Evolutionary conservation across 2,797 vertebrate species (phyloP), one percentile per base, ranked within the genome.

Genomic region (Siniperca obscura): DNA sequence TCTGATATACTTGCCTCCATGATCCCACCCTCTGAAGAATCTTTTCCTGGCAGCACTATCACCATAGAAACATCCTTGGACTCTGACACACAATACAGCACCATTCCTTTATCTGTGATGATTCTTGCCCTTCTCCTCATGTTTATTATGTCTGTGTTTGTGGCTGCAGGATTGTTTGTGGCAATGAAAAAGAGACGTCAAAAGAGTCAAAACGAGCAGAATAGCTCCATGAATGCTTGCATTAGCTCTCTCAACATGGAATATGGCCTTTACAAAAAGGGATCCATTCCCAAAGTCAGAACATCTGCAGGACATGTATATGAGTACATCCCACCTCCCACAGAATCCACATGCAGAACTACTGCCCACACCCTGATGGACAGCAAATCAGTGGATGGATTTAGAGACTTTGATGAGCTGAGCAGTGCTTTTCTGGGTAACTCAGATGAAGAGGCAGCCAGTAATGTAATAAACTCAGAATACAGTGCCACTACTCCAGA

Each of bases 241-340:
- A 97, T 98, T 65, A 98, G 97, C 91, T 98, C 98, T n/a, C 97
- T 98, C 89, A 98, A 98, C 90, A 96, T 98, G 94, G 97, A 99
- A 89, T 99, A 98, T 74, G 97, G 97, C 61, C 95, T 98, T 22
- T 99, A 99, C 90, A 95, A 96, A 87, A 97, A 97, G 85, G 92
- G 95, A 48, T 92, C 96, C 10, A 93, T 96, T 76, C 96, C 97
- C 61, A 98, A 98, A 93, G 96, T 97, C 78, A 96, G 97, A 90
- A 97, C 96, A 7, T 97, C 97, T 2, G 97, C 96, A 0, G 97
- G 98, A 53, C 98, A 99, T 55, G 95, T 99, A 3, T 99, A 99
- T 2, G 98, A 99, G 88, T 99, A 98, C 89, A 97, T 99, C 87
- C 98, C 98, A 10, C 96, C 98, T 30, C 93, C 97, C 0, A 69